Evolutionary conservation across 92 coral and sea anemone species (phyloP), one percentile per base, ranked within the genome.

Genomic region (Bergia sp.): DNA sequence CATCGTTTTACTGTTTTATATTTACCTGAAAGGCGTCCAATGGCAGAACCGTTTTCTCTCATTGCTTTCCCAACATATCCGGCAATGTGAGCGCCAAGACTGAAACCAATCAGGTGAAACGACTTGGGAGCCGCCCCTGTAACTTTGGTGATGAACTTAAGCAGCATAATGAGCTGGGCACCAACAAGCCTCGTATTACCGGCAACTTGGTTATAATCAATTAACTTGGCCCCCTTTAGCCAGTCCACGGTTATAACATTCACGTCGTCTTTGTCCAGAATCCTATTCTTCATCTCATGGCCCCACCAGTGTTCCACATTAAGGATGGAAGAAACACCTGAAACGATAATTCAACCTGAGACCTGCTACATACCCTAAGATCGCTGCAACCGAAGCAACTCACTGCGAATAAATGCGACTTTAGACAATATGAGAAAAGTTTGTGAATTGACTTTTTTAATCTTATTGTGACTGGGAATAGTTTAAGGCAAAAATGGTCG

Each of bases 41-140:
- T 88, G 40, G 72, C 43, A n/a, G 86, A 90, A 23, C 90, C 89
- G 1, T 55, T 73, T 38, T 77, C 86, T 79, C 81, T 90, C 91
- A 94, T 86, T 43, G 92, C 75, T 85, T 83, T 89, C 47, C 96
- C 96, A 69, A 89, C 91, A 73, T 92, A 87, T 15, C 96, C 96
- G 77, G 96, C 96, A 13, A 92, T 79, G 43, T 94, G 96, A 10
- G 96, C 95, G 1, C 95, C 95, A 44, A 94, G 86, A 77, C 96
- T 94, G 82, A 92, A 93, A n/a, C 96, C 96, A 49, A 94, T 80
- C 74, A 94, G 53, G 77, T 94, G 93, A n/a, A 94, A 73, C 66
- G 89, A 91, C 79, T 92, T 73, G 37, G 92, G 42, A 12, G 49
- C 76, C 43, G 88, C 88, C 42, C 92, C 94, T 36, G 86, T 86